Percentiles rank a stretch among this genome's conserved stretches.
Evolutionary conservation across 2,797 vertebrate genomes (phyloP).

Genomic region (Platyrinchus mystaceus): DNA sequence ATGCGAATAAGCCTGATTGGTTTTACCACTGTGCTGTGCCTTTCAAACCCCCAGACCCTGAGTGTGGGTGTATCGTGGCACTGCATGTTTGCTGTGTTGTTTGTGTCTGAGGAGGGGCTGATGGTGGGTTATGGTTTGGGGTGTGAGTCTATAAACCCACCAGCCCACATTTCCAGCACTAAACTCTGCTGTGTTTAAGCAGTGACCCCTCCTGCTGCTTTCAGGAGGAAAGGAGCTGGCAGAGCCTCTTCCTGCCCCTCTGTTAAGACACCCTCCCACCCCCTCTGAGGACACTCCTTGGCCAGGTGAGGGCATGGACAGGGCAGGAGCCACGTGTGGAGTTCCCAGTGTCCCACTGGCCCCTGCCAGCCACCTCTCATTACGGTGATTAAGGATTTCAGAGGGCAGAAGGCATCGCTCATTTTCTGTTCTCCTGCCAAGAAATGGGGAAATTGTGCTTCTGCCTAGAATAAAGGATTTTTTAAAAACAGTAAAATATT

Average conservation of each 20-base stretch:
- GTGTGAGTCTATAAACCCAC: background rate
- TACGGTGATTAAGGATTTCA: background rate
- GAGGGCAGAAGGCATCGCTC: constrained; percentile 32
- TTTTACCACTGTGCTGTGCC: background rate
- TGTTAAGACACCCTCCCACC: background rate
- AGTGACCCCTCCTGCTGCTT: background rate
- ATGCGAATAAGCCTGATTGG: background rate
- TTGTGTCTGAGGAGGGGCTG: background rate
- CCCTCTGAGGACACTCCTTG: accelerated
- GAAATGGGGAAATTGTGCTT: constrained; percentile 34
- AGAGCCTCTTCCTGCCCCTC: background rate
- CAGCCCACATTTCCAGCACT: too few relatives aligned
- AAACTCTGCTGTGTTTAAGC: background rate
- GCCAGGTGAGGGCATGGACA: background rate
- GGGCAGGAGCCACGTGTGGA: background rate
- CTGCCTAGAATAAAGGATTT: constrained; percentile 57
- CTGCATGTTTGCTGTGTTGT: accelerated
- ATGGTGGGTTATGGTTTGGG: background rate
- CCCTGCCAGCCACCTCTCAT: background rate
- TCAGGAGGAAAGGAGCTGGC: background rate
- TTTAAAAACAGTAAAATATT: constrained; percentile 62
- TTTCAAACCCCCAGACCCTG: background rate
- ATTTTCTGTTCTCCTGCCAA: constrained; percentile 54
- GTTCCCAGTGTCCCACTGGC: background rate
- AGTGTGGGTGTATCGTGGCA: accelerated